Evolutionary conservation across 2,797 vertebrate genomes (phyloP), one percentile per base, ranked within the genome.

Genomic region (Clarias fuscus): DNA sequence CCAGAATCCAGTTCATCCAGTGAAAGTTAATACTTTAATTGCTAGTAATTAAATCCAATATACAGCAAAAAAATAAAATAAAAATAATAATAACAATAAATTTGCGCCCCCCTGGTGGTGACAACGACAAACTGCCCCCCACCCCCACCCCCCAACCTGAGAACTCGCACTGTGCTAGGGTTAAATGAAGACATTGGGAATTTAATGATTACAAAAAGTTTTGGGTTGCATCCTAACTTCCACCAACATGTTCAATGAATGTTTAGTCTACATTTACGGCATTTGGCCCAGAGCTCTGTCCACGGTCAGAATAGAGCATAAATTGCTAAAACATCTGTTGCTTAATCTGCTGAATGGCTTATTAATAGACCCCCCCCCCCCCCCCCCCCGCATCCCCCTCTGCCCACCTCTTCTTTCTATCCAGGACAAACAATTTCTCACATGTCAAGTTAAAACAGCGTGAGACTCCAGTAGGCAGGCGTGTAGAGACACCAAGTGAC

Each of bases 291-390:
- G 20, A 24, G 24, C 62, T 3, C 86, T 81, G 70, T 82, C 87
- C 43, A 59, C 68, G 73, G 86, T 72, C 86, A 84, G 67, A 87
- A 76, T 71, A 33, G 56, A 1, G n/a, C 61, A 53, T 79, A 70
- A 90, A 90, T 72, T 90, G 24, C 76, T 85, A 86, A 68, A 88
- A 86, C 89, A 89, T 88, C 85, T 89, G 88, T 83, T 59, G 64
- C 81, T 84, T 84, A 83, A 88, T 84, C 40, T 30, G n/a, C 22
- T 72, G 18, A 70, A 79, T 72, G 30, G 58, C 73, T 62, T 87
- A 87, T 79, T 79, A 84, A 64, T 83, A 87, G 65, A n/a, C 13
- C 24, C 15, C 65, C 17, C 5, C n/a, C 43, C 14, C n/a, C 43
- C 7, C 7, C 40, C n/a, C 70, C 33, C 17, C 70, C 27, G 7